Conservation (phyloP, 1,140 invertebrate genomes). For the Glossosoma conforme region DNA sequence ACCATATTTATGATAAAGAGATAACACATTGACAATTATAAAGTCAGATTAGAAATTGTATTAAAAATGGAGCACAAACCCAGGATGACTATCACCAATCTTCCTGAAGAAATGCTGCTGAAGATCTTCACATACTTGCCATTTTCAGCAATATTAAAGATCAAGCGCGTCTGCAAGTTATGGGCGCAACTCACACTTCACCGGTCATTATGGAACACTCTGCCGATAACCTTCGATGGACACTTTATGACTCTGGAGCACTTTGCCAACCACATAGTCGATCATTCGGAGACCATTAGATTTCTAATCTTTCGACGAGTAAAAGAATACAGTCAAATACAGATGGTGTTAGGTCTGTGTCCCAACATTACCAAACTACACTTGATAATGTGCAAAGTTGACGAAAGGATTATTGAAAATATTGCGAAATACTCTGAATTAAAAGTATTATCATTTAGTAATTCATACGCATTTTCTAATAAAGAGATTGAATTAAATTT, state of each 20-base stretch:
- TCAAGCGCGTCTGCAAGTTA: conserved; percentile 37
- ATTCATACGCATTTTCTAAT: not conserved
- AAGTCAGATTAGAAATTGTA: not conserved
- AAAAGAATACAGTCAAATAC: not conserved
- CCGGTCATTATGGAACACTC: conserved; percentile 37
- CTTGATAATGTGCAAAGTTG: conserved; percentile 5
- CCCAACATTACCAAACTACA: not conserved
- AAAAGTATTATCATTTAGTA: not conserved
- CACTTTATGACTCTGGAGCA: conserved; percentile 21
- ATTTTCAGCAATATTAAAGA: conserved; percentile 36
- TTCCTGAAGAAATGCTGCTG: conserved; percentile 44
- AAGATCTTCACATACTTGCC: conserved; percentile 41
- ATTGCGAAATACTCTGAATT: conserved; percentile 2
- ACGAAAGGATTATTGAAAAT: not conserved
- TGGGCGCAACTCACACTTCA: conserved; percentile 40
- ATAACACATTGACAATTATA: too few species aligned
- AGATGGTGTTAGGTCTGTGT: not conserved
- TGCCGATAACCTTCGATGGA: conserved; percentile 38
- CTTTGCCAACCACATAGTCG: conserved; percentile 2
- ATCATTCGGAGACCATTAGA: conserved; percentile 7
- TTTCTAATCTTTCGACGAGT: conserved; percentile 12
- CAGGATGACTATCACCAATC: conserved; percentile 33
- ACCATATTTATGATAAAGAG: not conserved
- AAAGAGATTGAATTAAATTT: conserved; percentile 32
- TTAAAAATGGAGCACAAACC: not conserved